These are phyloP conservation scores for Malthinus flaveolus DNA, from an alignment of 2,888 invertebrate species.

Conservation along the genomic window DNA sequence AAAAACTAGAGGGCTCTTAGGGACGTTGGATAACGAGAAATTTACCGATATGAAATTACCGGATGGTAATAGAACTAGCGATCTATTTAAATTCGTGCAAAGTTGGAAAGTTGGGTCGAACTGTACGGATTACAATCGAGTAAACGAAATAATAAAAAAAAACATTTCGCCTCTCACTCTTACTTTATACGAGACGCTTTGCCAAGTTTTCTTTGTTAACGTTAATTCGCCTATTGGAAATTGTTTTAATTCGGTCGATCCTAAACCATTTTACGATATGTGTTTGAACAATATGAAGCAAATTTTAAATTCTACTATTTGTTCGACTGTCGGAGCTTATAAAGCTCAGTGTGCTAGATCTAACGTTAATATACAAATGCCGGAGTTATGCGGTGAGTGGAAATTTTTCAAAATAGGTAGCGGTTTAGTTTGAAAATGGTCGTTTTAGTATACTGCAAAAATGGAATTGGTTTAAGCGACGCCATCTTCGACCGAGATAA, in stretches of 20 bases:
- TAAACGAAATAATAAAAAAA: conserved; percentile 8
- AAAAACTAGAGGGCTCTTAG: conserved; percentile 78
- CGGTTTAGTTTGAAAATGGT: neutral
- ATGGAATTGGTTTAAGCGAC: conserved; percentile 52
- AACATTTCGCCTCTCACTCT: conserved; percentile 21
- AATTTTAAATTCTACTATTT: conserved; percentile 56
- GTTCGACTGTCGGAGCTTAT: conserved; percentile 75
- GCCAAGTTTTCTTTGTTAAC: conserved; percentile 64
- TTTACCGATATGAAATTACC: conserved; percentile 72
- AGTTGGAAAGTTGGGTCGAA: conserved; percentile 58
- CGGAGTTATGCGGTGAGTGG: conserved; percentile 70
- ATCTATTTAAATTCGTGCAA: conserved; percentile 56
- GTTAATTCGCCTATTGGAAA: conserved; percentile 66
- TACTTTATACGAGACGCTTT: conserved; percentile 48
- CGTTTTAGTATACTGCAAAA: conserved; percentile 33
- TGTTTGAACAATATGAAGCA: conserved; percentile 58
- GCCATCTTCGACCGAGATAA: conserved; percentile 68
- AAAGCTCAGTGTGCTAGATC: conserved; percentile 70
- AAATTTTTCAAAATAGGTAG: conserved; percentile 38
- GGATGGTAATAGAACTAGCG: conserved; percentile 56
- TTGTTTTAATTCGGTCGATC: conserved; percentile 66
- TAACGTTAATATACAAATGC: conserved; percentile 72
- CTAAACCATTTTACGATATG: conserved; percentile 61
- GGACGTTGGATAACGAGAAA: conserved; percentile 83
- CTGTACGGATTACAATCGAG: conserved; percentile 10